Evolutionary conservation across 1,140 invertebrate species (phyloP), one percentile per base, ranked within the genome.

Genomic region (Brachionus plicatilis): DNA sequence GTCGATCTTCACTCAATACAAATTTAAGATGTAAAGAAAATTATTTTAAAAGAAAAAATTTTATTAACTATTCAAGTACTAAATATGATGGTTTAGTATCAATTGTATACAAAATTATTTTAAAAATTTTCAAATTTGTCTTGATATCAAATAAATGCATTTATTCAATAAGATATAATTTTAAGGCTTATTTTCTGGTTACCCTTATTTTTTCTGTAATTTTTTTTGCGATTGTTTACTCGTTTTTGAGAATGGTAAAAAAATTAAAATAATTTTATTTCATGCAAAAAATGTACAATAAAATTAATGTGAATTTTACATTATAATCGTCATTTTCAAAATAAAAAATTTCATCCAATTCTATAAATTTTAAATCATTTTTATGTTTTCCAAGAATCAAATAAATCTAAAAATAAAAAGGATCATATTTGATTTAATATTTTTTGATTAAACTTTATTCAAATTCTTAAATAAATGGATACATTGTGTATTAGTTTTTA

Each of bases 131-230:
- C 41, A 43, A 75, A 11, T 75, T 75, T 17, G n/a, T 75, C 17
- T 6, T 75, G 17, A 14, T 68, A n/a, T 37, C 66, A 41, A 33
- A 68, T 68, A 68, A 33, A 68, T 33, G 5, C 14, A n/a, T 68
- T 68, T 33, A 43, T 43, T 43, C 70, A 20, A 75, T 70, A n/a
- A 70, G 33, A 70, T 24, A 37, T 70, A 70, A 75, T 75, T 75
- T 75, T 14, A 75, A 20, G 17, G 41, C 41, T 9, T 75, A 75
- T 75, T 45, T 75, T 45, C 24, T 75, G 9, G 41, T 75, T 0
- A 14, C 14, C 1, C 8, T 75, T 9, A 43, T 75, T 17, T 75
- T 75, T 75, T 37, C 33, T 45, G 14, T 75, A 14, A 75, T 75
- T 24, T 45, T 75, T 43, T 43, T 75, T n/a, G 33, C 33, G 11